Conservation (phyloP, 2,113 vertebrate species). For the Myotis lucifugus region DNA sequence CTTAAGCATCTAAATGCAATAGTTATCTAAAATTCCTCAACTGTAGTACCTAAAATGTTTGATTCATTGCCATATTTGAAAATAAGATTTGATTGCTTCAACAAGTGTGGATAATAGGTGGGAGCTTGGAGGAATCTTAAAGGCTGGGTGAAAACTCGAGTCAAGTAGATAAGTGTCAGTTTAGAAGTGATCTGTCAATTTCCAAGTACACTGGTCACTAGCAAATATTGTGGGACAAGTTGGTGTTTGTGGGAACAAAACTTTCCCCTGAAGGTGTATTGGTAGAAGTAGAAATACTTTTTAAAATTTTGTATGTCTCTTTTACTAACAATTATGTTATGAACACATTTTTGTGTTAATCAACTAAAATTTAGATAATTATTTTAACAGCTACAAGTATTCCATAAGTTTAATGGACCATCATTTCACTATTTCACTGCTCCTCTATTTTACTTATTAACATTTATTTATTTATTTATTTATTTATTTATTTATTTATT, state of each 20-base stretch:
- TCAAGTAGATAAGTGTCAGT: not conserved
- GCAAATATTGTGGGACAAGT: not conserved
- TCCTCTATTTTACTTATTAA: not conserved
- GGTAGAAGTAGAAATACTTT: not conserved
- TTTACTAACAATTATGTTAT: not conserved
- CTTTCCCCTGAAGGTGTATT: not conserved
- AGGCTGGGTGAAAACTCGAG: not conserved
- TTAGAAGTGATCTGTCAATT: not conserved
- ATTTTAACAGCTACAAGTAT: not conserved
- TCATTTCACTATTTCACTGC: not conserved
- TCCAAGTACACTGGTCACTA: not conserved
- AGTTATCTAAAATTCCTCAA: constrained; percentile 19
- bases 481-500: not conserved
- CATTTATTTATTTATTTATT: not conserved
- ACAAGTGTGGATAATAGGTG: not conserved
- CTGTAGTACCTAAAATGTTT: not conserved
- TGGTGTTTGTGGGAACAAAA: not conserved
- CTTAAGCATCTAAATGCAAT: not conserved
- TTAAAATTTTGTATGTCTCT: not conserved
- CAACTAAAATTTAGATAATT: not conserved
- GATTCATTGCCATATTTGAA: not conserved
- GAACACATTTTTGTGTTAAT: not conserved
- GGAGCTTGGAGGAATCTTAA: not conserved
- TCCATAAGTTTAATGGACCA: not conserved
- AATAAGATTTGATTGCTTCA: not conserved